phyloP scores from a whole-genome alignment of 2,113 vertebrate genomes.

The Anolis carolinensis region DNA sequence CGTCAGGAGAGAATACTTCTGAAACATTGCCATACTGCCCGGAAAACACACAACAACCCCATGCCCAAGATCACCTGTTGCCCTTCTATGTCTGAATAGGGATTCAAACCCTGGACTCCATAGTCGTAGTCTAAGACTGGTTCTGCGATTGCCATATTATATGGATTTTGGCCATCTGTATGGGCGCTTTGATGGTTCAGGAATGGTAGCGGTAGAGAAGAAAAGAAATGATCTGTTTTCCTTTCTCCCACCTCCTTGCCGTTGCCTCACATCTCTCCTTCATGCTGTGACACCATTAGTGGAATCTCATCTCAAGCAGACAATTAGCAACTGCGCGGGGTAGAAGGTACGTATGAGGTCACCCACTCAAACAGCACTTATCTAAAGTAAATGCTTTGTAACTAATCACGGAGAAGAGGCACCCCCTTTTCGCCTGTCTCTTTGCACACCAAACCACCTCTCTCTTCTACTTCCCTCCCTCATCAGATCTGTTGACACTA shows the following conservation, averaged over 20 bases:
- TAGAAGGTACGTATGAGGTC: constrained; percentile 63
- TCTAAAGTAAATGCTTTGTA: constrained; percentile 63
- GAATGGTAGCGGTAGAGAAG: neutral
- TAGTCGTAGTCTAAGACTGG: too few relatives aligned
- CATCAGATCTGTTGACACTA: constrained; percentile 35
- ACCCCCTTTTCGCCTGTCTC: constrained; percentile 14
- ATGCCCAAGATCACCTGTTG: too few relatives aligned
- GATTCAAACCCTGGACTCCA: too few relatives aligned
- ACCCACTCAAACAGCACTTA: constrained; percentile 54
- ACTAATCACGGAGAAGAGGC: constrained; percentile 61
- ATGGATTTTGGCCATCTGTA: neutral
- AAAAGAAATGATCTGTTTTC: neutral
- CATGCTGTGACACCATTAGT: constrained; percentile 69
- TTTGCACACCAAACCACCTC: constrained; percentile 28
- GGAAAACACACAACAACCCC: too few relatives aligned
- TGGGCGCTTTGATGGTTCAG: neutral
- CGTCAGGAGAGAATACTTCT: too few relatives aligned
- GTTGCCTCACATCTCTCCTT: constrained; percentile 59
- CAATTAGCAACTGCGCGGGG: constrained; percentile 51
- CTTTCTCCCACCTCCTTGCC: constrained; percentile 13
- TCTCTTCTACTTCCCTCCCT: neutral
- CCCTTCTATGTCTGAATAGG: too few relatives aligned
- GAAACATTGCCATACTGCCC: too few relatives aligned
- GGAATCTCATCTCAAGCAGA: constrained; percentile 64
- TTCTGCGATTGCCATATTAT: too few relatives aligned